These are phyloP conservation scores for Acestrorhynchus altus DNA, from an alignment of 2,797 vertebrate species.

Conservation along the genomic window DNA sequence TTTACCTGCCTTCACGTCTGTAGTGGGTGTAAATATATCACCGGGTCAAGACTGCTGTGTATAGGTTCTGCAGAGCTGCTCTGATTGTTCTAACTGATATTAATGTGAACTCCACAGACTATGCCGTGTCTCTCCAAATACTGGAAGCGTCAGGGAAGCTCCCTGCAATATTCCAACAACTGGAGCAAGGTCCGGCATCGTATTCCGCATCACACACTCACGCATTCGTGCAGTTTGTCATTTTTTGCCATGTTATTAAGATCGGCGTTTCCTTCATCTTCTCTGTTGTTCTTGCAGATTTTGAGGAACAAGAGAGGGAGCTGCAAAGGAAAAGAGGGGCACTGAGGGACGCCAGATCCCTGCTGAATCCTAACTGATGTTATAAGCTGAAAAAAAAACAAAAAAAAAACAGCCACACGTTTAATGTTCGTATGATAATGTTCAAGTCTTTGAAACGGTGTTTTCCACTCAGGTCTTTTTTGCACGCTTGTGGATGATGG, in stretches of 20 bases:
- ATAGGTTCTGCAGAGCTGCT: too few species aligned
- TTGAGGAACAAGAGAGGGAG: conserved; percentile 63
- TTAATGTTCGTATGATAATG: too few species aligned
- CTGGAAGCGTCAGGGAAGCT: conserved; percentile 73
- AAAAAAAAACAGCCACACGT: too few species aligned
- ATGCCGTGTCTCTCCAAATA: conserved; percentile 63
- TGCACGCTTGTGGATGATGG: too few species aligned
- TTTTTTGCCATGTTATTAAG: background rate
- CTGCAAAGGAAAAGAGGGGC: conserved; percentile 61
- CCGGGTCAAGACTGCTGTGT: too few species aligned
- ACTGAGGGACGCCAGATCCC: conserved; percentile 59
- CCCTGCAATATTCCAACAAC: conserved; percentile 60
- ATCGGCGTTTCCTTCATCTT: background rate
- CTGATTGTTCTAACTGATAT: background rate
- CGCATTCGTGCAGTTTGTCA: background rate
- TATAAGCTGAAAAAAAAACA: background rate
- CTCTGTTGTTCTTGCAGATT: conserved; percentile 63
- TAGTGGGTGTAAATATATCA: too few species aligned
- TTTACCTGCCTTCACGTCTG: too few species aligned
- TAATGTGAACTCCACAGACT: conserved; percentile 69
- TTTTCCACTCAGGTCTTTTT: too few species aligned
- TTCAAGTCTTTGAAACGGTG: too few species aligned
- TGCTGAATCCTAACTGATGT: conserved; percentile 48
- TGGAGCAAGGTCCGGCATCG: conserved; percentile 65
- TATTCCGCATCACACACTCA: background rate